Conservation (phyloP, 2,888 invertebrate species). For the Cataglyphis livida region DNA sequence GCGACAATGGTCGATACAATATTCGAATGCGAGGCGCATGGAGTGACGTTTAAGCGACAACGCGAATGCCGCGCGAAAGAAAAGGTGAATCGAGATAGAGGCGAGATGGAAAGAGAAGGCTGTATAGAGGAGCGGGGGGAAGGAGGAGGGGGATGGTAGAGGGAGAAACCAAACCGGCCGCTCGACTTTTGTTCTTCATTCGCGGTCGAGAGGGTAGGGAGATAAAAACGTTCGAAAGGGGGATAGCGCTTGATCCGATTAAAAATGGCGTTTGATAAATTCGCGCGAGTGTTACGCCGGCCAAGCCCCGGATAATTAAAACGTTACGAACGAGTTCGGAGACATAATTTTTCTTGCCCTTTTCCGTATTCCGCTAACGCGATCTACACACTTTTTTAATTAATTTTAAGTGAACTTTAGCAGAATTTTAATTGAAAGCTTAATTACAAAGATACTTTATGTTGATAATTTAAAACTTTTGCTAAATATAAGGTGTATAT, state of each 20-base stretch:
- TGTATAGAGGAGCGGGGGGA: not conserved
- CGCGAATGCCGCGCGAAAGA: slow-evolving; percentile 17
- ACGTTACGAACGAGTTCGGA: slow-evolving; percentile 67
- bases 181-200: slow-evolving; percentile 68
- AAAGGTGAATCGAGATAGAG: slow-evolving; percentile 38
- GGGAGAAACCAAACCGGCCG: slow-evolving; percentile 11
- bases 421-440: slow-evolving; percentile 43
- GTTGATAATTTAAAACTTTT: slow-evolving; percentile 41
- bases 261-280: slow-evolving; percentile 74
- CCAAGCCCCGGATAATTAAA: slow-evolving; percentile 69
- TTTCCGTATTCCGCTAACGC: slow-evolving; percentile 41
- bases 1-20: slow-evolving; percentile 71
- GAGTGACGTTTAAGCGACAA: slow-evolving; percentile 65
- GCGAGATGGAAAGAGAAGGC: slow-evolving; percentile 7
- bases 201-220: slow-evolving; percentile 44
- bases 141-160: not conserved
- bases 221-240: slow-evolving; percentile 12
- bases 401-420: slow-evolving; percentile 48
- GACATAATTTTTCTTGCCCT: slow-evolving; percentile 68
- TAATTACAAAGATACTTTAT: slow-evolving; percentile 19
- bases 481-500: not conserved
- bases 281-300: slow-evolving; percentile 61
- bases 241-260: slow-evolving; percentile 68
- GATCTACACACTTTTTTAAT: slow-evolving; percentile 42
- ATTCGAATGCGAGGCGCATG: slow-evolving; percentile 50